Conservation (phyloP, 2,113 vertebrate genomes). For the Megaceryle torquata region DNA sequence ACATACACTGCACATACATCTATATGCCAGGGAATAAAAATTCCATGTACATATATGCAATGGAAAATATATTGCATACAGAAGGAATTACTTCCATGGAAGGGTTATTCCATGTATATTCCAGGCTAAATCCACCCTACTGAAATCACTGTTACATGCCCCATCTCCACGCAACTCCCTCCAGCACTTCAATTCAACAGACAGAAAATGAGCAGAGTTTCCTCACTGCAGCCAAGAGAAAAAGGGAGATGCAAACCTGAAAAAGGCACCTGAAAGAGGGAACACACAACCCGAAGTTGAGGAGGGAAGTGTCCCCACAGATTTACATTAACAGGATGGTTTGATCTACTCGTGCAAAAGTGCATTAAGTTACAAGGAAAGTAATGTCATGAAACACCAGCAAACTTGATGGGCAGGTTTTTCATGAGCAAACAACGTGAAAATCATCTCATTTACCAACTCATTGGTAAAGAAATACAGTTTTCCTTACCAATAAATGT, state of each 20-base stretch:
- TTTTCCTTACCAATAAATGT: background rate
- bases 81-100: background rate
- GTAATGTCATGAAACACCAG: background rate
- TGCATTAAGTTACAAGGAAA: background rate
- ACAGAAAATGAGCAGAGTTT: background rate
- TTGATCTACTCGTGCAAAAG: background rate
- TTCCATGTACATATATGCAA: background rate
- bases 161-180: background rate
- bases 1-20: too few relatives aligned
- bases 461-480: background rate
- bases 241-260: background rate
- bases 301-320: background rate
- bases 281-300: background rate
- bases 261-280: background rate
- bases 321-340: background rate
- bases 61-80: rapidly evolving
- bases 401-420: background rate
- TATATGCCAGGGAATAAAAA: background rate
- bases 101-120: background rate
- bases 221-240: background rate
- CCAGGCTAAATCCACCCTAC: background rate
- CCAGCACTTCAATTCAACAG: background rate
- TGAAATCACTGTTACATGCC: background rate
- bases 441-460: background rate
- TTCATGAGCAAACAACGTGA: background rate